Conservation (phyloP, 2,797 vertebrate genomes). For the Cygnus olor region DNA sequence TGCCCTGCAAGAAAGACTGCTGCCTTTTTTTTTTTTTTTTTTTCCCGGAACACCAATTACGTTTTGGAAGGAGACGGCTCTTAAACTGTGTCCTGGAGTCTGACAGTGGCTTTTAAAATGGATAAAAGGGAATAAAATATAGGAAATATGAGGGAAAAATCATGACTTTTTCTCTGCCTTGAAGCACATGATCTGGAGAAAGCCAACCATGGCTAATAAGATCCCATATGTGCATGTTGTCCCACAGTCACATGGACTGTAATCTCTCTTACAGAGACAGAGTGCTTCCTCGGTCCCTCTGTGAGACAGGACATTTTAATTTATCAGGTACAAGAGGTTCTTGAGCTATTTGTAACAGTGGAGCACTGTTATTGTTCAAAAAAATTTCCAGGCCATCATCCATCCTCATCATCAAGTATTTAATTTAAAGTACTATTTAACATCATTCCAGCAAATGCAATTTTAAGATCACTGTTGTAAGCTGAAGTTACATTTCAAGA, state of each 20-base stretch:
- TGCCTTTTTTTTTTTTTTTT: background rate
- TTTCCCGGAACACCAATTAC: background rate
- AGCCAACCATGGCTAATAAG: conserved; percentile 9
- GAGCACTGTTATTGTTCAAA: background rate
- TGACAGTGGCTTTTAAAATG: conserved; percentile 29
- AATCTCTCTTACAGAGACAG: background rate
- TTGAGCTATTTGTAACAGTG: background rate
- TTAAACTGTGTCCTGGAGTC: conserved; percentile 38
- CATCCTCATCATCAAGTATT: background rate
- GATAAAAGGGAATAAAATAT: conserved; percentile 30
- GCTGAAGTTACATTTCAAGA: background rate
- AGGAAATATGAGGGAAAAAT: conserved; percentile 11
- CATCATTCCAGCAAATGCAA: background rate
- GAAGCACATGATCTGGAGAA: conserved; percentile 27
- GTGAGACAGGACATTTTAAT: background rate
- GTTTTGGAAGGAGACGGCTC: conserved; percentile 31
- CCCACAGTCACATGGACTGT: background rate
- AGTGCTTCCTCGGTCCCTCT: background rate
- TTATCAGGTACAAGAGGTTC: background rate
- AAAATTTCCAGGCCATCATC: background rate
- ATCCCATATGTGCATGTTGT: background rate
- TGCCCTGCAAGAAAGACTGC: conserved; percentile 19
- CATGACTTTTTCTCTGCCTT: background rate
- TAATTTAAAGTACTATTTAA: background rate
- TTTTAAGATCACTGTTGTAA: background rate